Base-by-base conservation (phyloP, 2,797 vertebrate species). In the Acanthornis magna region DNA sequence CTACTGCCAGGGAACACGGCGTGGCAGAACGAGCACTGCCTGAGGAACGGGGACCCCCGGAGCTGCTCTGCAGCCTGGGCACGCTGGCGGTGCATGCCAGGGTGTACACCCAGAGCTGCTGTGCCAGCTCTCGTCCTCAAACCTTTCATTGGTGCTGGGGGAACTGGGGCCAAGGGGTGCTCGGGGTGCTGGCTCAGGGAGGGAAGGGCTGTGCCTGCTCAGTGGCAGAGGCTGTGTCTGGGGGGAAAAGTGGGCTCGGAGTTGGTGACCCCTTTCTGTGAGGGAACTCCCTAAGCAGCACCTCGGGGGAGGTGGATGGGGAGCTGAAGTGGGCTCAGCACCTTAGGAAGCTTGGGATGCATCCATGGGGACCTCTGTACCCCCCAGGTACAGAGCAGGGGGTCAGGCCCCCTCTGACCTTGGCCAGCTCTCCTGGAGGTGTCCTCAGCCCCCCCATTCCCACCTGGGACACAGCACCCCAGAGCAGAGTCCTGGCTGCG, bases 11-110 rank as follows among this genome's bases (percentile, higher is more conserved):
- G 43, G 43, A 96, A 94, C 87, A 92, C 68, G 0, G 60, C 16
- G 0, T 23, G 26, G 32, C 95, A 96, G 89, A 97, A 97, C 1
- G 76, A 97, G 8, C 62, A 97, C 38, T 60, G 94, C 50, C 96
- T 97, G 8, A 83, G 97, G 78, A 93, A 95, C 7, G 62, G 88
- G 45, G 97, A 98, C 74, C 77, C 97, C 26, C 97, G 94, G 66
- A 97, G 97, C 54, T 77, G 95, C 78, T 97, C 32, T 92, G 77
- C 12, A 72, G 91, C 67, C 97, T 98, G 70, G 97, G 92, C 22
- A 97, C 98, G 84, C 96, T 98, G 91, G 97, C 98, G 5, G 98
- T 98, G 94, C 98, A 98, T 38, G 38, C 38, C 38, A 38, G 10
- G 38, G 38, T 38, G 38, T 38, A 38, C 38, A 10, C 38, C 38